Conservation (phyloP, 2,113 vertebrate species). For the Chionis minor region DNA sequence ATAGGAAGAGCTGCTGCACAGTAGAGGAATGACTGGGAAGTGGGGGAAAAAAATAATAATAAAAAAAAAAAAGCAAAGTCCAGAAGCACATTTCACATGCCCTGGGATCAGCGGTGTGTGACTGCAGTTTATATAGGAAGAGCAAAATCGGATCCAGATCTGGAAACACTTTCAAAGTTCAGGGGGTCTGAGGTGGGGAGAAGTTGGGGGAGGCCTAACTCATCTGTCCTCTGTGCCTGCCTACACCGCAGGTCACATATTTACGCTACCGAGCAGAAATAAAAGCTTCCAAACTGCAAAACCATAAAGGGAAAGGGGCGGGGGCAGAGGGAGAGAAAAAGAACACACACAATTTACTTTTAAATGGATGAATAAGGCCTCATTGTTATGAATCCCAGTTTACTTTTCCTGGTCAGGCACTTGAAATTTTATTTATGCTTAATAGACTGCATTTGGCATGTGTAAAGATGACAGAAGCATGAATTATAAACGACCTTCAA, state of each 20-base stretch:
- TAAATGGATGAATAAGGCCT: slow-evolving; percentile 73
- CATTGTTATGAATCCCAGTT: slow-evolving; percentile 76
- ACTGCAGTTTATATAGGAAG: slow-evolving; percentile 56
- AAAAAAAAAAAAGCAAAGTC: background rate
- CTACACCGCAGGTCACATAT: slow-evolving; percentile 35
- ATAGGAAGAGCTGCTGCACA: background rate
- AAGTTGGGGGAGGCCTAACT: background rate
- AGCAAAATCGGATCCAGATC: slow-evolving; percentile 59
- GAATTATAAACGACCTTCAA: slow-evolving; percentile 82
- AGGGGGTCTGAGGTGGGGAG: slow-evolving; percentile 35
- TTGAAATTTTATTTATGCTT: slow-evolving; percentile 83
- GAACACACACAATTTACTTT: slow-evolving; percentile 62
- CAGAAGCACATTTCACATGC: slow-evolving; percentile 44
- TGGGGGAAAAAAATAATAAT: background rate
- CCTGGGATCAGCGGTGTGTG: slow-evolving; percentile 56
- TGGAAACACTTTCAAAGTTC: slow-evolving; percentile 61
- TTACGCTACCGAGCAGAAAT: slow-evolving; percentile 52
- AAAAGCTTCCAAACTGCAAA: slow-evolving; percentile 55
- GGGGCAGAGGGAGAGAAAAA: background rate
- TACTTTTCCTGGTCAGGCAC: slow-evolving; percentile 77
- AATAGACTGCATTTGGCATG: slow-evolving; percentile 79
- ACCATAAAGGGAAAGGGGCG: background rate
- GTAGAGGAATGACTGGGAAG: background rate
- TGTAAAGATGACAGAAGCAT: slow-evolving; percentile 80
- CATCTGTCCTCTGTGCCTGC: slow-evolving; percentile 44